These are phyloP conservation scores for Drosophila subsilvestris DNA, from an alignment of 2,888 invertebrate species.

Conservation along the genomic window DNA sequence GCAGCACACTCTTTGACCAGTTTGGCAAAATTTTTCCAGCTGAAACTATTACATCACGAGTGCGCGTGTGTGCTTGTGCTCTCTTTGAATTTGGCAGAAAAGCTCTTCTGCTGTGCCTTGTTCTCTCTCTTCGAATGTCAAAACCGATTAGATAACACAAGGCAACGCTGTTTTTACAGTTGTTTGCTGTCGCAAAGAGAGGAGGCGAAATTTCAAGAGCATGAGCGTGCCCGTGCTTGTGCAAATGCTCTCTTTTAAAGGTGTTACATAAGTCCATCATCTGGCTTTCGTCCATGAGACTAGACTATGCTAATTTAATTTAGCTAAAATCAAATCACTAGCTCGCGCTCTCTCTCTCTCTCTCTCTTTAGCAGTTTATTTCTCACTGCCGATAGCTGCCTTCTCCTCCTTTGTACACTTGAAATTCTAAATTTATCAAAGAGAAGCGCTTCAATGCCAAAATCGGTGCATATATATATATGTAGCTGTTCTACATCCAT, in stretches of 20 bases:
- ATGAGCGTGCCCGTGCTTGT: background rate
- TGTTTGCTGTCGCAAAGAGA: constrained; percentile 6
- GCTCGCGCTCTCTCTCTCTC: background rate
- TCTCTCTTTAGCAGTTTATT: background rate
- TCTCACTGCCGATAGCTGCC: constrained; percentile 1
- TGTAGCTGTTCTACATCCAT: background rate
- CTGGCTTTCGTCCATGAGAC: constrained; percentile 48
- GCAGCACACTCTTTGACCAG: constrained; percentile 13
- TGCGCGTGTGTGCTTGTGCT: constrained; percentile 46
- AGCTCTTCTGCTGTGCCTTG: constrained; percentile 33
- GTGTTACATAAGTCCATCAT: constrained; percentile 65
- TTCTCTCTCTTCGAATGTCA: constrained; percentile 33
- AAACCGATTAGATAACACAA: constrained; percentile 65
- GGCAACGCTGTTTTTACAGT: constrained; percentile 4
- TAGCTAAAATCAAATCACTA: constrained; percentile 24
- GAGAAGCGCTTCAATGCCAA: constrained; percentile 44
- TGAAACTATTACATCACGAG: constrained; percentile 67
- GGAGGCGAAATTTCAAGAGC: constrained; percentile 9
- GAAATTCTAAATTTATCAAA: constrained; percentile 64
- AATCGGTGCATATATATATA: constrained; percentile 21
- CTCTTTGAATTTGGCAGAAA: constrained; percentile 44
- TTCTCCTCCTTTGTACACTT: constrained; percentile 25
- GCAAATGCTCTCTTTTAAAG: constrained; percentile 15
- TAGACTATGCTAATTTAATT: constrained; percentile 59
- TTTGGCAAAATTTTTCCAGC: constrained; percentile 28